Percentiles rank a stretch among this genome's conserved stretches.
Evolutionary conservation across 1,140 invertebrate genomes (phyloP).

Genomic region (Pseudomyrmex dendroicus): DNA sequence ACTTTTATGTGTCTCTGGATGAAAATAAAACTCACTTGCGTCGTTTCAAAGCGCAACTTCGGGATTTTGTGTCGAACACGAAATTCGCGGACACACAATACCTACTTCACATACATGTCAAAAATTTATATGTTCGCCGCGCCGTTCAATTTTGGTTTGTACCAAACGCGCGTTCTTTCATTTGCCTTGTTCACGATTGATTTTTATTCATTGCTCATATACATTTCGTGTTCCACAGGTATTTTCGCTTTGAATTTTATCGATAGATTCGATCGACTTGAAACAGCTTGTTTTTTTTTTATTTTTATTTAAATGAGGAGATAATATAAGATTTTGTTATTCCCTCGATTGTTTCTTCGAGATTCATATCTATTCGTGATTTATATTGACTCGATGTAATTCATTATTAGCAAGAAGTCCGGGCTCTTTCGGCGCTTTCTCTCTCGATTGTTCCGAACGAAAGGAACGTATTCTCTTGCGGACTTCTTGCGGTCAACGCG

Average conservation of each 20-base stretch:
- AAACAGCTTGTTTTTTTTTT: not conserved
- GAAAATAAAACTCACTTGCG: constrained; percentile 39
- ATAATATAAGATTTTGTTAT: too few relatives aligned
- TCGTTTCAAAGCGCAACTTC: not conserved
- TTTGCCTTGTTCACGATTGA: not conserved
- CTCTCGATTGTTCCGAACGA: constrained; percentile 33
- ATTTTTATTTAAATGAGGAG: too few relatives aligned
- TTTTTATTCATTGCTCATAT: constrained; percentile 30
- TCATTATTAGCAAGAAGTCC: constrained; percentile 26
- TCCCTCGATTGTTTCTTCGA: too few relatives aligned
- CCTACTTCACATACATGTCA: not conserved
- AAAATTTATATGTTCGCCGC: constrained; percentile 15
- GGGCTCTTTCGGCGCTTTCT: constrained; percentile 40
- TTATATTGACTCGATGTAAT: constrained; percentile 23
- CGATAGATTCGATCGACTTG: not conserved
- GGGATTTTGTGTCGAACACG: constrained; percentile 10
- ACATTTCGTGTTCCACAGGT: not conserved
- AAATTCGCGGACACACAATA: not conserved
- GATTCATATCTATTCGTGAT: not conserved
- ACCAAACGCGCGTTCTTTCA: too few relatives aligned
- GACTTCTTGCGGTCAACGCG: constrained; percentile 16
- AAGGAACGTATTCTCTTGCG: constrained; percentile 28
- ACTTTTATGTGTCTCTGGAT: constrained; percentile 35
- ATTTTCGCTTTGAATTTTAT: not conserved
- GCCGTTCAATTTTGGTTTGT: not conserved